Evolutionary conservation across 1,140 invertebrate species (phyloP).

Genomic region (Caenorhabditis remanei): DNA sequence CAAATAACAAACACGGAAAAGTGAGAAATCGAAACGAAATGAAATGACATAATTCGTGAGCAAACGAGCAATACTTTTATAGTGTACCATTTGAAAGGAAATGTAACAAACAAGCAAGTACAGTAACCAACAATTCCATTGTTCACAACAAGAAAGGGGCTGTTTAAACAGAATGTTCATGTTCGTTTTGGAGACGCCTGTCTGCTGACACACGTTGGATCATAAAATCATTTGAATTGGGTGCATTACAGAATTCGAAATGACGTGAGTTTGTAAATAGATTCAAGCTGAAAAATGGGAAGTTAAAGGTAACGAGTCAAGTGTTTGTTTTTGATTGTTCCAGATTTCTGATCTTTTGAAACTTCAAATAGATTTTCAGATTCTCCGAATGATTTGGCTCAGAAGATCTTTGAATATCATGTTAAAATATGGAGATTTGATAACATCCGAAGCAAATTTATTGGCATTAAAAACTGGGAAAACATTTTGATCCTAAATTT

Average conservation of each 20-base stretch:
- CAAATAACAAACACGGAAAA: background rate
- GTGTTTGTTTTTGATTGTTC: too few species aligned
- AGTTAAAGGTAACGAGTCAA: too few species aligned
- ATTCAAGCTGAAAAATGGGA: background rate
- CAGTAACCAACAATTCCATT: conserved; percentile 51
- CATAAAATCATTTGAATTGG: conserved; percentile 53
- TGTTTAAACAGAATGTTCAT: conserved; percentile 45
- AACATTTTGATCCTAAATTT: too few species aligned
- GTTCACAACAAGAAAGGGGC: background rate
- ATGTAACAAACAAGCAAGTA: conserved; percentile 52
- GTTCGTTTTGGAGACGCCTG: conserved; percentile 5
- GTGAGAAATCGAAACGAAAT: background rate
- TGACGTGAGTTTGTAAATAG: conserved; percentile 24
- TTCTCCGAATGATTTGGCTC: too few species aligned
- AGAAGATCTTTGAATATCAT: too few species aligned
- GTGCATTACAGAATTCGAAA: conserved; percentile 3
- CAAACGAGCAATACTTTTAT: conserved; percentile 40
- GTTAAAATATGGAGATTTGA: too few species aligned
- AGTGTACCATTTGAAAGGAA: conserved; percentile 49
- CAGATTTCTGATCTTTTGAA: too few species aligned
- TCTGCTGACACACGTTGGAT: conserved; percentile 31
- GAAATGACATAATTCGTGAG: conserved; percentile 53
- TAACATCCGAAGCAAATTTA: too few species aligned
- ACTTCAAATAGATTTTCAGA: too few species aligned
- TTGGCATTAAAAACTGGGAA: too few species aligned